Evolutionary conservation across 2,888 invertebrate genomes (phyloP), one percentile per base, ranked within the genome.

Genomic region (Pristionchus entomophagus): DNA sequence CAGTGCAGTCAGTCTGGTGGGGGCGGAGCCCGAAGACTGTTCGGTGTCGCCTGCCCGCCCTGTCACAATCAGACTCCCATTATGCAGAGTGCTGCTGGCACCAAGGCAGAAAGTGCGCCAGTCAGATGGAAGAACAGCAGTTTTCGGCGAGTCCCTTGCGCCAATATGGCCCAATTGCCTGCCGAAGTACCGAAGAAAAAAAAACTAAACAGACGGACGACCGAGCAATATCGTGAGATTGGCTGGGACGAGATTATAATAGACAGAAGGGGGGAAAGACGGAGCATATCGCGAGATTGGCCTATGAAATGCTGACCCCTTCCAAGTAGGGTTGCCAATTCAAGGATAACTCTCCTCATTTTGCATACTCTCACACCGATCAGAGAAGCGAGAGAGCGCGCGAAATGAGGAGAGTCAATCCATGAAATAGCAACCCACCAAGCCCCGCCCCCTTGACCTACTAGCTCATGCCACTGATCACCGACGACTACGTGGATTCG

Each of bases 401-500:
- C 45, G 6, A n/a, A n/a, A 45, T 45, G 6, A 45, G 45, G 45
- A 45, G 45, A 45, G 45, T 45, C 45, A 45, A 6, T 45, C 45
- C 6, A 45, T 45, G 45, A 45, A 14, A 45, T 10, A 6, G 45
- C 45, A 45, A 45, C 45, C 45, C 6, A 6, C 45, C 14, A 62
- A 62, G 62, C 59, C 62, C 29, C 4, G 29, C 62, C 6, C 62
- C 32, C 32, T 26, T 62, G 62, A 62, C 62, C 62, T 62, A 62
- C 62, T 62, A 29, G 62, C 26, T 10, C 29, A 62, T 62, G 62
- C 62, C 62, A n/a, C n/a, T n/a, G 62, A 62, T 62, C 62, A 62
- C 32, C 32, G 62, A 62, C 32, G 62, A 32, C 26, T n/a, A 62
- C 62, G n/a, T 3, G n/a, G 62, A 62, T 32, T 62, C 62, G 32